These are phyloP conservation scores for Heliothis peltigera DNA, from an alignment of 2,888 invertebrate species.

Conservation along the genomic window DNA sequence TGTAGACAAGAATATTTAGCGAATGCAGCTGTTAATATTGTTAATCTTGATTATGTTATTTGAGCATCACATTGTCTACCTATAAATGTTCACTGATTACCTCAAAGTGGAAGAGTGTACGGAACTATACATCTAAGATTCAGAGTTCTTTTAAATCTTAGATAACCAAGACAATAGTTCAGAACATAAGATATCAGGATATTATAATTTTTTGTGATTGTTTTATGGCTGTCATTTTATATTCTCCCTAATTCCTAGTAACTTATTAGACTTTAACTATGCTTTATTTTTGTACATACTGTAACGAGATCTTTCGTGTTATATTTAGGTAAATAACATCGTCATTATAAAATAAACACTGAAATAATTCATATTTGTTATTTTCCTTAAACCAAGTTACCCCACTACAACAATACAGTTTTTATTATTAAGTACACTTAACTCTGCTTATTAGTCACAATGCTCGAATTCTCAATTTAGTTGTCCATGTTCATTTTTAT, in stretches of 20 bases:
- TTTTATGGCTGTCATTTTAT: constrained; percentile 68
- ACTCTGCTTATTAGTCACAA: no score
- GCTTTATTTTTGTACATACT: constrained; percentile 64
- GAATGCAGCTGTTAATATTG: neutral
- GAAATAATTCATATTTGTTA: constrained; percentile 35
- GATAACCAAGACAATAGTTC: constrained; percentile 16
- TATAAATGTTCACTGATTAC: constrained; percentile 7
- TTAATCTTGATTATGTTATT: constrained; percentile 21
- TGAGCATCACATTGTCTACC: constrained; percentile 19
- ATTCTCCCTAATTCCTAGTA: constrained; percentile 56
- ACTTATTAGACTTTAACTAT: constrained; percentile 54
- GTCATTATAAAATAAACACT: constrained; percentile 47
- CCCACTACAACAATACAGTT: neutral
- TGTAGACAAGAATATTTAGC: constrained; percentile 11
- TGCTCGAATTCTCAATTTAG: no score
- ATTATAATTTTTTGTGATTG: constrained; percentile 66
- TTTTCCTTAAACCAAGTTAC: constrained; percentile 27
- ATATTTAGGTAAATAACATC: constrained; percentile 48
- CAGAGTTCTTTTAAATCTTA: constrained; percentile 2
- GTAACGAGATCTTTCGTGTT: constrained; percentile 56
- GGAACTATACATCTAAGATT: constrained; percentile 13
- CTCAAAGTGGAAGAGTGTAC: constrained; percentile 10
- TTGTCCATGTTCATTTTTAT: no score
- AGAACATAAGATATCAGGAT: constrained; percentile 63
- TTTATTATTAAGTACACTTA: no score